Evolutionary conservation across 2,797 vertebrate species (phyloP).

Genomic region (Acrocephalus scirpaceus): DNA sequence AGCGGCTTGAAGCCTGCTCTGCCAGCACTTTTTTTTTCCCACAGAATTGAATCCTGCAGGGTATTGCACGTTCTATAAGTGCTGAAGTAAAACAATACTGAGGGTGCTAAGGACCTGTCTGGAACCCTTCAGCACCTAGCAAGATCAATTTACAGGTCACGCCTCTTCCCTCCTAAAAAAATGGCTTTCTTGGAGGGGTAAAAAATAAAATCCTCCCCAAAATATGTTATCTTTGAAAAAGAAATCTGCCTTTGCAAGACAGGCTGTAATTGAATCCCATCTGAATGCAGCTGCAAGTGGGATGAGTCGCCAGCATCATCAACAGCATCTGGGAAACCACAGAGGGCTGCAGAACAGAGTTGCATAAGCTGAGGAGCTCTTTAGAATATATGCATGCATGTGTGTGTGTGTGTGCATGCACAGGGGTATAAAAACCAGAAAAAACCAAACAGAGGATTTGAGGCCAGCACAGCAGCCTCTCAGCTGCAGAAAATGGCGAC

Average conservation of each 20-base stretch:
- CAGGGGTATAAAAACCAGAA: neutral
- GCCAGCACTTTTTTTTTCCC: neutral
- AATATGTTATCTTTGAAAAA: conserved; percentile 70
- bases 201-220: neutral
- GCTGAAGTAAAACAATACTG: neutral
- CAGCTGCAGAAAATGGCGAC: neutral
- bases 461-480: neutral
- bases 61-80: neutral
- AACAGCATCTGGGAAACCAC: conserved; percentile 62
- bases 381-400: neutral
- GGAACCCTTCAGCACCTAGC: neutral
- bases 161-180: neutral
- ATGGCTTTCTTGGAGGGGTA: neutral
- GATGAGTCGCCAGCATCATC: conserved; percentile 57
- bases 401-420: no score
- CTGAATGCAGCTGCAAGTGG: conserved; percentile 68
- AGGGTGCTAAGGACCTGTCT: neutral
- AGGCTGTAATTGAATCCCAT: conserved; percentile 74
- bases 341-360: neutral
- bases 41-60: neutral
- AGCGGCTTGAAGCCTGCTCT: neutral
- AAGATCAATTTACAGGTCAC: neutral
- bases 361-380: neutral
- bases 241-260: conserved; percentile 55
- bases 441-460: neutral